phyloP scores from a whole-genome alignment of 2,113 vertebrate genomes.

The Synchiropus splendidus region DNA sequence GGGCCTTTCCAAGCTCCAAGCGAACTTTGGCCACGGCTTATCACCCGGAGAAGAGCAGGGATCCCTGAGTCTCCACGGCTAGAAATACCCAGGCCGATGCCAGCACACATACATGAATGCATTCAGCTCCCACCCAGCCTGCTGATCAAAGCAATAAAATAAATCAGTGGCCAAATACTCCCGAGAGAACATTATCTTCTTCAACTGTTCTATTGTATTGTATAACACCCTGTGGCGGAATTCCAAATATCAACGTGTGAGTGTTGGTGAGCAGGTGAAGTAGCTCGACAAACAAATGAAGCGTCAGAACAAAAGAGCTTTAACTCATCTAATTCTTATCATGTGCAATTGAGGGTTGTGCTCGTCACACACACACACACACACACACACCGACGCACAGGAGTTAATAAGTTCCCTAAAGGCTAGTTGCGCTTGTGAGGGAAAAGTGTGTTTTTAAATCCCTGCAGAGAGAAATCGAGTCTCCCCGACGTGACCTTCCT shows the following conservation, averaged over 20 bases:
- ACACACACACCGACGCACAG: constrained; percentile 2
- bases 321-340: constrained; percentile 42
- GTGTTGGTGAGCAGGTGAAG: constrained; percentile 7
- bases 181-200: no score
- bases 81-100: constrained; percentile 43
- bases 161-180: no score
- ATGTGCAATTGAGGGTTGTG: constrained; percentile 23
- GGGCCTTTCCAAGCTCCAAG: constrained; percentile 33
- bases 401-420: constrained; percentile 59
- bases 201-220: no score
- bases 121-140: no score
- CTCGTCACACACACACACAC: no score
- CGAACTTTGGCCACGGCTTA: constrained; percentile 71
- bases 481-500: constrained; percentile 27
- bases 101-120: constrained; percentile 1
- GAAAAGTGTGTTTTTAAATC: constrained; percentile 11
- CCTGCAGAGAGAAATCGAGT: constrained; percentile 13
- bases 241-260: constrained; percentile 22
- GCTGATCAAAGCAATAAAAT: no score
- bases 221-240: constrained; percentile 23
- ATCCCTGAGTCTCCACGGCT: constrained; percentile 52
- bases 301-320: constrained; percentile 18
- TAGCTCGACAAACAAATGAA: constrained; percentile 19
- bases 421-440: constrained; percentile 22
- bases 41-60: constrained; percentile 65